Conservation (phyloP, 2,888 invertebrate species). For the Harpalus rubripes region DNA sequence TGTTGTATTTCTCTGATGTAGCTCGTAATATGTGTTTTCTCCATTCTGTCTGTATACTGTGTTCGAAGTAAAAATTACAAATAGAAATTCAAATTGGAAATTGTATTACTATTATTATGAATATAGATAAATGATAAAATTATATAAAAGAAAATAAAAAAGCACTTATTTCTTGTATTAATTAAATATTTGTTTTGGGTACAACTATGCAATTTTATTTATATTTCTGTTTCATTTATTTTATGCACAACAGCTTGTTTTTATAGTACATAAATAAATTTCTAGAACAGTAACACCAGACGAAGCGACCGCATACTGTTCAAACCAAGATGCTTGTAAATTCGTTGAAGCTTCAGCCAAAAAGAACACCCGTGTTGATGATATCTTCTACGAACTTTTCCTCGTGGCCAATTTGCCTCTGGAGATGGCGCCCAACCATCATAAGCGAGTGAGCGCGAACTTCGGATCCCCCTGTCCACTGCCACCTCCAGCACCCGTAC, state of each 20-base stretch:
- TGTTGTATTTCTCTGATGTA: no score
- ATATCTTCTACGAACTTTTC: conserved; percentile 91
- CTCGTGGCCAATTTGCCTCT: conserved; percentile 89
- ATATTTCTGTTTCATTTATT: background rate
- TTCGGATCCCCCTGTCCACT: conserved; percentile 89
- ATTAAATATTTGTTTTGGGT: no score
- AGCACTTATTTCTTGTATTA: no score
- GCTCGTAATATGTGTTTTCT: no score
- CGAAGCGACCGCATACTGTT: conserved; percentile 88
- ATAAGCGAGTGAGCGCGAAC: conserved; percentile 87
- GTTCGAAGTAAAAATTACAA: no score
- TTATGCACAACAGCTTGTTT: background rate
- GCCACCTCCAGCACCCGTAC: conserved; percentile 83
- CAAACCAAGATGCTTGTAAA: conserved; percentile 87
- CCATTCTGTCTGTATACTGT: no score
- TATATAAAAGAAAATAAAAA: no score
- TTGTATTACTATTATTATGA: no score
- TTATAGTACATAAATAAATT: conserved; percentile 25
- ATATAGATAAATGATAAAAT: no score
- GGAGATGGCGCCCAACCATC: conserved; percentile 94
- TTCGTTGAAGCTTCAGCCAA: conserved; percentile 92
- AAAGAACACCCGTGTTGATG: conserved; percentile 89
- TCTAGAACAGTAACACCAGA: conserved; percentile 87
- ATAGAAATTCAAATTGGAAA: no score
- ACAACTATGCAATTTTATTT: no score